Percentiles rank a stretch among this genome's conserved stretches.
Conservation (phyloP, 1,140 invertebrate species). For the Drosophila serrata region DNA sequence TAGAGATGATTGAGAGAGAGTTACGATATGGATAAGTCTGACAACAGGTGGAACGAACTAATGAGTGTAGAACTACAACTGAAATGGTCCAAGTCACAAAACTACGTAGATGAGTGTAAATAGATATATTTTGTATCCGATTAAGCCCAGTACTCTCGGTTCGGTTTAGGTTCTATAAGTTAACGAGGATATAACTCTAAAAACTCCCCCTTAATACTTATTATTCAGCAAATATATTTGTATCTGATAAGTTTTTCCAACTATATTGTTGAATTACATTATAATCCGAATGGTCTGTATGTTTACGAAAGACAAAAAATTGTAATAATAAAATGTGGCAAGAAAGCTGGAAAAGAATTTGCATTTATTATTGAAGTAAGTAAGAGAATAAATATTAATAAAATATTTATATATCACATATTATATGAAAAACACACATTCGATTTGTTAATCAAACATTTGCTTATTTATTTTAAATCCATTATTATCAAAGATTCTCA, state of each 20-base stretch:
- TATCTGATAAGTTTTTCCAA: conserved; percentile 49
- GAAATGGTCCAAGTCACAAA: conserved; percentile 74
- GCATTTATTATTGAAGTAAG: not conserved
- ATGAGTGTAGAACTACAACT: conserved; percentile 55
- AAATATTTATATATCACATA: too few relatives aligned
- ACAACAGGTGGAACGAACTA: conserved; percentile 40
- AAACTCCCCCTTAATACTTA: conserved; percentile 25
- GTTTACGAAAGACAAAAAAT: conserved; percentile 46
- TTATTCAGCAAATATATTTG: conserved; percentile 29
- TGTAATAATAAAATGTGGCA: conserved; percentile 68
- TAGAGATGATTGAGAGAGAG: conserved; percentile 23
- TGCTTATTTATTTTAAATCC: conserved; percentile 63
- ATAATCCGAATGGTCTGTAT: conserved; percentile 57
- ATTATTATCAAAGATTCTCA: conserved; percentile 61
- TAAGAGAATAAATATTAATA: not conserved
- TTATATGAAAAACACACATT: not conserved
- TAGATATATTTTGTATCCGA: conserved; percentile 47
- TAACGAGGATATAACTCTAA: conserved; percentile 34
- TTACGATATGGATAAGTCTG: conserved; percentile 68
- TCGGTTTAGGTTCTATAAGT: conserved; percentile 31
- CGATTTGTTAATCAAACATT: conserved; percentile 44
- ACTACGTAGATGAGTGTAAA: conserved; percentile 55
- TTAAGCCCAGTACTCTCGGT: conserved; percentile 22
- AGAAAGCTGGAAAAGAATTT: conserved; percentile 25
- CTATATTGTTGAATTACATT: conserved; percentile 54